phyloP scores from a whole-genome alignment of 1,140 invertebrate species.

The Trichogramma pretiosum region DNA sequence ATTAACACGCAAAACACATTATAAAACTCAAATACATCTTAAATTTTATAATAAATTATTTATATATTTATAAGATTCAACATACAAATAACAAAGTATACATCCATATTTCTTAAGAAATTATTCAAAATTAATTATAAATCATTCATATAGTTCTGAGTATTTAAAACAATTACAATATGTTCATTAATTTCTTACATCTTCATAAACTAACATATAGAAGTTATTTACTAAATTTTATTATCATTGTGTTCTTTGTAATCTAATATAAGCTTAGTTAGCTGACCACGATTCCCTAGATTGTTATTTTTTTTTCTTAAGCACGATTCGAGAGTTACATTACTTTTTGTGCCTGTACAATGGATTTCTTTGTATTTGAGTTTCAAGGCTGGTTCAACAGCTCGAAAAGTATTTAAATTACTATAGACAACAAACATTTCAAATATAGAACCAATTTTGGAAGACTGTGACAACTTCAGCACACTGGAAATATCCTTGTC shows the following conservation, averaged over 20 bases:
- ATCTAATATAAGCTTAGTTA: conserved; percentile 42
- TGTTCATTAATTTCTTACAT: conserved; percentile 8
- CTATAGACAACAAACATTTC: conserved; percentile 56
- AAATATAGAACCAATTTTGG: conserved; percentile 46
- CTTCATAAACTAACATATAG: conserved; percentile 3
- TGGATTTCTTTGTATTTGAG: conserved; percentile 47
- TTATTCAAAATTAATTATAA: conserved; percentile 11
- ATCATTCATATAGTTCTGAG: too few species aligned
- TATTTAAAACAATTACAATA: conserved; percentile 13
- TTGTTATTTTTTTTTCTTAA: conserved; percentile 29
- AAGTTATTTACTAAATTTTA: conserved; percentile 15
- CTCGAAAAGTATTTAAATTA: conserved; percentile 59
- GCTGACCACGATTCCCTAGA: conserved; percentile 42
- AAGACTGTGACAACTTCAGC: conserved; percentile 31
- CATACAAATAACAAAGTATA: too few species aligned
- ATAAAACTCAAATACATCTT: too few species aligned
- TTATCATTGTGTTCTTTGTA: conserved; percentile 30
- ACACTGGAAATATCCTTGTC: conserved; percentile 55
- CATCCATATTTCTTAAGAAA: too few species aligned
- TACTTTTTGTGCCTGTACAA: conserved; percentile 26
- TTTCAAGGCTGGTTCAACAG: conserved; percentile 61
- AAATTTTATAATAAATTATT: conserved; percentile 5
- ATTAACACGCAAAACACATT: too few species aligned
- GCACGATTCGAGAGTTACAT: conserved; percentile 30
- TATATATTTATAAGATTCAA: background rate